Percentiles rank a stretch among this genome's conserved stretches.
Evolutionary conservation across 1,140 invertebrate species (phyloP).

Genomic region (Penaeus vannamei): DNA sequence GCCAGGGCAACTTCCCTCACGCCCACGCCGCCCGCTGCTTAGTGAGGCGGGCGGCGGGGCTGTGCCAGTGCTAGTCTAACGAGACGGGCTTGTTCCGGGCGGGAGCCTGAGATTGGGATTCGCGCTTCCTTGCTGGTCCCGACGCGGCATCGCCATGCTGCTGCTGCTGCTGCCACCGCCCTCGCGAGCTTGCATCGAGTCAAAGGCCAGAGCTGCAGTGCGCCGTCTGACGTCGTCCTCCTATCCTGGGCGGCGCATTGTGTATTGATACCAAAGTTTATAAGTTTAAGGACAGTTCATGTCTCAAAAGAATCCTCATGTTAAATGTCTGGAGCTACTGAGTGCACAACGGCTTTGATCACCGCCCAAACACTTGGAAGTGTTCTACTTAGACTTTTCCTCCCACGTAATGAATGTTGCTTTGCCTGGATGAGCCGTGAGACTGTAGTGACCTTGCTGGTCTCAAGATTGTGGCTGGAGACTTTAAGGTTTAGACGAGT

Average conservation of each 20-base stretch:
- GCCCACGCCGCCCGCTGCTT: not conserved
- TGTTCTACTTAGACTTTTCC: too few species aligned
- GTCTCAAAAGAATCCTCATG: not conserved
- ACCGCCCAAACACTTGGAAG: too few species aligned
- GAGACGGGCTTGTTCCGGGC: conserved; percentile 22
- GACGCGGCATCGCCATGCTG: not conserved
- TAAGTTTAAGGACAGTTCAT: conserved; percentile 41
- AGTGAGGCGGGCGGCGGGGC: not conserved
- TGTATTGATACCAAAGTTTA: conserved; percentile 52
- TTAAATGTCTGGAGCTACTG: conserved; percentile 16
- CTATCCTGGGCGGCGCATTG: conserved; percentile 33
- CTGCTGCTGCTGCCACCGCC: not conserved
- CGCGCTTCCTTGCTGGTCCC: not conserved
- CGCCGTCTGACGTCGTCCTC: not conserved
- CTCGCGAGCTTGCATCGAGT: conserved; percentile 27
- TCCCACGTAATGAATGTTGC: too few species aligned
- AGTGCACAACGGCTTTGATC: too few species aligned
- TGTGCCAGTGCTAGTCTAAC: conserved; percentile 41
- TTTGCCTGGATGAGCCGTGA: too few species aligned
- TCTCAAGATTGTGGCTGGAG: too few species aligned
- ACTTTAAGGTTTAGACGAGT: too few species aligned
- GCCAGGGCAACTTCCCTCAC: not conserved
- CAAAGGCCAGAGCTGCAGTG: conserved; percentile 40
- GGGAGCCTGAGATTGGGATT: not conserved
- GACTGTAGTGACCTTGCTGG: too few species aligned